phyloP scores from a whole-genome alignment of 1,140 invertebrate species.

The Philaenus spumarius region DNA sequence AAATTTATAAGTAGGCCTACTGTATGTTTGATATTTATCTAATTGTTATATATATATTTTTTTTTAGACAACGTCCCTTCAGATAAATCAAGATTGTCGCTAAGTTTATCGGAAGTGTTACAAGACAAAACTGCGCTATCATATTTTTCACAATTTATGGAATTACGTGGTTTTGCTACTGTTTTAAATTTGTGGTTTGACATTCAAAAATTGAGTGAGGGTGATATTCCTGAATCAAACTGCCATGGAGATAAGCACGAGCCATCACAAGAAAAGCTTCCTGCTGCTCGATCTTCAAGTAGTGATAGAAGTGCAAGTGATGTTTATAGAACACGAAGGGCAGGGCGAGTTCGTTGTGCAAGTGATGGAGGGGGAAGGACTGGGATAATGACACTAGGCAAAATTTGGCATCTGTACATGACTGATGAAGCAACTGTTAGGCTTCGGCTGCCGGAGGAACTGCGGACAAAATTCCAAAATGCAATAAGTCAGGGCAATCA shows the following conservation, averaged over 20 bases:
- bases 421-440: slow-evolving; percentile 6
- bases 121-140: slow-evolving; percentile 21
- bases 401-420: slow-evolving; percentile 11
- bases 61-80: slow-evolving; percentile 14
- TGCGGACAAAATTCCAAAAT: neutral
- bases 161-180: slow-evolving; percentile 16
- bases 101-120: slow-evolving; percentile 19
- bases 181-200: slow-evolving; percentile 17
- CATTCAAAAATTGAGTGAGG: slow-evolving; percentile 7
- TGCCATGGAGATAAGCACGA: neutral
- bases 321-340: neutral
- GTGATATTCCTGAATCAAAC: neutral
- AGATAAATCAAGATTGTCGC: slow-evolving; percentile 14
- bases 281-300: neutral
- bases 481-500: neutral
- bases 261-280: neutral
- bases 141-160: slow-evolving; percentile 21
- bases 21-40: too few species aligned
- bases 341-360: neutral
- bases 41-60: too few species aligned
- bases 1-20: too few species aligned
- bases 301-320: neutral
- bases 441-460: slow-evolving; percentile 14
- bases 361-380: neutral
- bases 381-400: neutral